Evolutionary conservation across 2,113 vertebrate species (phyloP).

Genomic region (Corydoras maculifer): DNA sequence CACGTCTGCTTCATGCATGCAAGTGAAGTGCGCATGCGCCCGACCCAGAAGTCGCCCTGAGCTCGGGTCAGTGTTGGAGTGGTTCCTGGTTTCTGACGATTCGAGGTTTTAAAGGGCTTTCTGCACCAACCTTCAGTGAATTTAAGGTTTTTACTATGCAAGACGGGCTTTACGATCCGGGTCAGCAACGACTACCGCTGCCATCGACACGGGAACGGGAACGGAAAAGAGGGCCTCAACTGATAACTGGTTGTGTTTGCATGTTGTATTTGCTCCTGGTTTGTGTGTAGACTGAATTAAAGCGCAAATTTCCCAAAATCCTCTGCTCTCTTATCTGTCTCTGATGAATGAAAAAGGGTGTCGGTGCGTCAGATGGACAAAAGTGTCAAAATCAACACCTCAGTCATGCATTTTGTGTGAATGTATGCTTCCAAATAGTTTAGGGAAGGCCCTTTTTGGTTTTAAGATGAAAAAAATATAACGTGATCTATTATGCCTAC

Average conservation of each 20-base stretch:
- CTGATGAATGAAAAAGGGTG: too few relatives aligned
- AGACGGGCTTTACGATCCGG: conserved; percentile 16
- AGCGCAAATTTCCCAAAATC: conserved; percentile 26
- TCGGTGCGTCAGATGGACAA: too few relatives aligned
- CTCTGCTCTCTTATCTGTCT: not conserved
- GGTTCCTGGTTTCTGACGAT: conserved; percentile 1
- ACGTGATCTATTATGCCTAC: too few relatives aligned
- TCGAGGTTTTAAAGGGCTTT: conserved; percentile 40
- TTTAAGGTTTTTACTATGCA: conserved; percentile 36
- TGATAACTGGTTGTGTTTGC: not conserved
- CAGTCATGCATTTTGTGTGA: too few relatives aligned
- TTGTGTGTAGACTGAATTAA: conserved; percentile 33
- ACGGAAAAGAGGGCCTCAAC: not conserved
- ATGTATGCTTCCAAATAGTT: too few relatives aligned
- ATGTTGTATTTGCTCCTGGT: not conserved
- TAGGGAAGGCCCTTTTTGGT: too few relatives aligned
- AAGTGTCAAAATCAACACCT: too few relatives aligned
- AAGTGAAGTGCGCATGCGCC: too few relatives aligned
- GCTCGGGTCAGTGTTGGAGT: not conserved
- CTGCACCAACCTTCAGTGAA: conserved; percentile 23
- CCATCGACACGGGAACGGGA: not conserved
- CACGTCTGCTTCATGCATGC: too few relatives aligned
- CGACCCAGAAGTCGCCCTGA: too few relatives aligned
- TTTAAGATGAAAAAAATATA: too few relatives aligned
- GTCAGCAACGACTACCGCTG: conserved; percentile 4